Conservation (phyloP, 92 coral and sea anemone species). For the Desmophyllum pertusum region DNA sequence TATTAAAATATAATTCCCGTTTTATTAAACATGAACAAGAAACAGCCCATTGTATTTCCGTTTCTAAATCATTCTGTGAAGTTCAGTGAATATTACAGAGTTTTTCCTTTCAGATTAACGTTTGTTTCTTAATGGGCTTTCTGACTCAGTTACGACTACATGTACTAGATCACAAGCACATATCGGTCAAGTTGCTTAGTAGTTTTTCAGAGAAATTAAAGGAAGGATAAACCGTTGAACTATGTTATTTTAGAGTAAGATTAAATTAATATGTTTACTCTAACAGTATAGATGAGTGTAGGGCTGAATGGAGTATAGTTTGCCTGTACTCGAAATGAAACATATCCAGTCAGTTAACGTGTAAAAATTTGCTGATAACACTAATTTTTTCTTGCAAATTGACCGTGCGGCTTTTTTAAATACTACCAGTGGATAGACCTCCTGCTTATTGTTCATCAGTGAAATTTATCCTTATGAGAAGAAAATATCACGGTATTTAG, state of each 20-base stretch:
- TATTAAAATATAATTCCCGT: too few relatives aligned
- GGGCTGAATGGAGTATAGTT: too few relatives aligned
- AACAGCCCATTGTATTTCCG: too few relatives aligned
- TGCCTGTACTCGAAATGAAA: not conserved
- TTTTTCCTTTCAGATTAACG: too few relatives aligned
- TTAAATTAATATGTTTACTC: not conserved
- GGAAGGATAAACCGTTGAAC: not conserved
- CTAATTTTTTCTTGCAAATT: conserved; percentile 24
- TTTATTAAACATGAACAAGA: too few relatives aligned
- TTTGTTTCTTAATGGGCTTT: too few relatives aligned
- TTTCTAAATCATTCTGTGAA: too few relatives aligned
- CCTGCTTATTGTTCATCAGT: conserved; percentile 34
- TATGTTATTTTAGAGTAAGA: not conserved
- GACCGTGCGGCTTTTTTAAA: conserved; percentile 41
- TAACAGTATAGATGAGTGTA: not conserved
- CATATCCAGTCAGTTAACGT: conserved; percentile 1
- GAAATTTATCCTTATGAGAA: conserved; percentile 34
- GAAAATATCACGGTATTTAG: conserved; percentile 19
- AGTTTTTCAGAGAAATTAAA: not conserved
- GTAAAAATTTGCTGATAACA: conserved; percentile 13
- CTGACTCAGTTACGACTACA: conserved; percentile 3
- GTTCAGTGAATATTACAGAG: too few relatives aligned
- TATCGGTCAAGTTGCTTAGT: not conserved
- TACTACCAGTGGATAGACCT: conserved; percentile 18
- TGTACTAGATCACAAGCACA: not conserved